Evolutionary conservation across 2,797 vertebrate species (phyloP).

Genomic region (Acanthopagrus latus): DNA sequence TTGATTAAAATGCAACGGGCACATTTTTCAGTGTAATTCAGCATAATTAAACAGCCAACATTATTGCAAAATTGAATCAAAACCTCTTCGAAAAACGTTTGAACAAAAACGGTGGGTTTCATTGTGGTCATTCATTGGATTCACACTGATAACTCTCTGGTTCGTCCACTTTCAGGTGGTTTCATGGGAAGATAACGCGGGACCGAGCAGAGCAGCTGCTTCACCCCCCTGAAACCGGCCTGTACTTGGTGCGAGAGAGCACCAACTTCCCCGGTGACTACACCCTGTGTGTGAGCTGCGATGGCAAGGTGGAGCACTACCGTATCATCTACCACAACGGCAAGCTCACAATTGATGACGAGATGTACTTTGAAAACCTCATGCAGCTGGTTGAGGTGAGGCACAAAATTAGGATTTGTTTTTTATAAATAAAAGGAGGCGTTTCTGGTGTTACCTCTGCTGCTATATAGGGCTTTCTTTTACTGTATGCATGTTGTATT

Average conservation of each 20-base stretch:
- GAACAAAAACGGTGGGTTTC: neutral
- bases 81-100: neutral
- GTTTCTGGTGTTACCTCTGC: neutral
- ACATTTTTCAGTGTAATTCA: neutral
- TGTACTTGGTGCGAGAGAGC: constrained; percentile 97
- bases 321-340: constrained; percentile 94
- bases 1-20: neutral
- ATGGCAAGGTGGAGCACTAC: constrained; percentile 98
- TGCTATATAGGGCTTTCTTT: constrained; percentile 2
- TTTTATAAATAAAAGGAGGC: neutral
- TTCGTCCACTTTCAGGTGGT: constrained; percentile 88
- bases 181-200: constrained; percentile 97
- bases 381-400: constrained; percentile 99
- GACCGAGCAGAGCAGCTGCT: constrained; percentile 93
- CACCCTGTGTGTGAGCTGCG: constrained; percentile 97
- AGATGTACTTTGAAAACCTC: constrained; percentile 96
- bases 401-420: neutral
- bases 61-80: neutral
- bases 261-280: constrained; percentile 99
- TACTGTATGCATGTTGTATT: constrained; percentile 16
- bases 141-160: neutral
- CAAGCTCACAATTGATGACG: constrained; percentile 96
- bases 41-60: neutral
- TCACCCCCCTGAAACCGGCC: constrained; percentile 91
- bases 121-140: neutral